Conservation (phyloP, 2,888 invertebrate species). For the Tachina fera region DNA sequence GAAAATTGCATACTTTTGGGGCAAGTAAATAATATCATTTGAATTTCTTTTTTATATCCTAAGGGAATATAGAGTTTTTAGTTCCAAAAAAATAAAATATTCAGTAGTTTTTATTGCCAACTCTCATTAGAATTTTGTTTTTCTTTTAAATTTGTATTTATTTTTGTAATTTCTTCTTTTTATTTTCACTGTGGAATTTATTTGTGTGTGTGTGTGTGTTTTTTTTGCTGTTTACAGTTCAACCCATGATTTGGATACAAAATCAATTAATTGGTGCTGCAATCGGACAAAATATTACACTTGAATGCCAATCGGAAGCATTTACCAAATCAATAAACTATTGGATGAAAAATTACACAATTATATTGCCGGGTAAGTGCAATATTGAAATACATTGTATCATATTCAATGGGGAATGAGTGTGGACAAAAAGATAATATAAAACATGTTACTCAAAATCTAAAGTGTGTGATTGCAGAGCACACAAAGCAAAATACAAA, state of each 20-base stretch:
- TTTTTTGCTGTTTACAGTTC: conserved; percentile 84
- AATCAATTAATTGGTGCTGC: conserved; percentile 89
- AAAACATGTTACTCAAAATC: not conserved
- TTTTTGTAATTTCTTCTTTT: conserved; percentile 12
- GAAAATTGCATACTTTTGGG: conserved; percentile 28
- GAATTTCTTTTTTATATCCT: conserved; percentile 51
- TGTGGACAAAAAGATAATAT: not conserved
- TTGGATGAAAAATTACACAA: conserved; percentile 87
- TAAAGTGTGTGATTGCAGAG: not conserved
- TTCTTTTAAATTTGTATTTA: not conserved
- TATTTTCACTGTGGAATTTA: conserved; percentile 17
- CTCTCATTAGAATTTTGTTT: not conserved
- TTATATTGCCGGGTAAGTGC: conserved; percentile 85
- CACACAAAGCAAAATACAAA: not conserved
- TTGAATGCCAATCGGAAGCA: conserved; percentile 89
- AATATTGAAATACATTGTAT: not conserved
- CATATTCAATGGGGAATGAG: not conserved
- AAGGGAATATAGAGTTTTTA: conserved; percentile 54
- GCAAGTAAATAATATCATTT: conserved; percentile 47
- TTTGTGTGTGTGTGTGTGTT: not conserved
- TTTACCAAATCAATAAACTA: conserved; percentile 89
- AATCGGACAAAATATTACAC: conserved; percentile 86
- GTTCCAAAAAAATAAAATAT: conserved; percentile 16
- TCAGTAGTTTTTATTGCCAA: conserved; percentile 20
- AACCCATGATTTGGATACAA: conserved; percentile 89